A percentile compares a stretch with the other conserved stretches of the same genome.
These are phyloP conservation scores for Agrotis ipsilon DNA, from an alignment of 2,888 invertebrate species.

Conservation along the genomic window DNA sequence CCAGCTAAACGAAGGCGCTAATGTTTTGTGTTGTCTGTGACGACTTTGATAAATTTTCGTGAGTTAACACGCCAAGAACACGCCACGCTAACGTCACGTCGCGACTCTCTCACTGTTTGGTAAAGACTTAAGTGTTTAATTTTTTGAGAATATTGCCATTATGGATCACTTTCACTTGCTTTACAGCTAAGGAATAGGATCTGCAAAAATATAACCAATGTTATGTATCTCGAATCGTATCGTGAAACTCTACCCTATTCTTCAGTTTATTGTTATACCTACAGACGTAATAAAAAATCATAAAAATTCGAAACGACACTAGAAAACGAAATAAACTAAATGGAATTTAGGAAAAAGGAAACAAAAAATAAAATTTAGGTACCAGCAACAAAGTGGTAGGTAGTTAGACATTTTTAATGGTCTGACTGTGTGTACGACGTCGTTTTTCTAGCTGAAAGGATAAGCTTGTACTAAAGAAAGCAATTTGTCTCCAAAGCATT, in stretches of 20 bases:
- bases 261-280: neutral
- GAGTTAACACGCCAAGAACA: too few species aligned
- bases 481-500: slow-evolving; percentile 42
- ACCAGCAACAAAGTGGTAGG: slow-evolving; percentile 9
- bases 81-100: too few species aligned
- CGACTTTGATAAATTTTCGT: too few species aligned
- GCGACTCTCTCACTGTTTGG: too few species aligned
- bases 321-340: neutral
- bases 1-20: too few species aligned
- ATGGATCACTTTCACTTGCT: too few species aligned
- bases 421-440: slow-evolving; percentile 28
- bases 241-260: neutral
- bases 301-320: neutral
- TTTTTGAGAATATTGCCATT: neutral
- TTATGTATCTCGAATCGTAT: too few species aligned
- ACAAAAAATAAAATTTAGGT: neutral
- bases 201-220: neutral
- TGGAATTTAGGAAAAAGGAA: neutral
- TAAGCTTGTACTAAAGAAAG: slow-evolving; percentile 42
- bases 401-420: slow-evolving; percentile 36
- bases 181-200: neutral
- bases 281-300: too few species aligned
- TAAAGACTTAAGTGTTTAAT: too few species aligned
- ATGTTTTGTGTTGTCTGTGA: too few species aligned
- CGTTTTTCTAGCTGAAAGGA: slow-evolving; percentile 44